Conservation (phyloP, 2,113 vertebrate species). For the Ictalurus furcatus region DNA sequence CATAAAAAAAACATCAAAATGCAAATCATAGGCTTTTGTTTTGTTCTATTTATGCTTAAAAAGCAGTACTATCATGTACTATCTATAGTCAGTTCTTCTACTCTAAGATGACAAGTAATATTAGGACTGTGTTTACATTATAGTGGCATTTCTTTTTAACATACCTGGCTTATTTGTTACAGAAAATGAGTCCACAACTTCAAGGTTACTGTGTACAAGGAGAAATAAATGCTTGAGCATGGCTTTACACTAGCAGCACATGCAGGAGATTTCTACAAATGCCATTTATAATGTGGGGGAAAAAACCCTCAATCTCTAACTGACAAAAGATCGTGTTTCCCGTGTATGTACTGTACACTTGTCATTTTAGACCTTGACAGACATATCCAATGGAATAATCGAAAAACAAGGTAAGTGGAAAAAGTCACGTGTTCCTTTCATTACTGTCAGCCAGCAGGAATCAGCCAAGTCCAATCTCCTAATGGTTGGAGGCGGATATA, state of each 20-base stretch:
- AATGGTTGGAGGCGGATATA: constrained; percentile 69
- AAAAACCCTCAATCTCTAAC: neutral
- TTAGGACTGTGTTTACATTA: neutral
- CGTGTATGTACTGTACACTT: neutral
- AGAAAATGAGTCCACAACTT: neutral
- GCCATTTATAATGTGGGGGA: neutral
- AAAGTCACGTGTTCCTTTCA: constrained; percentile 54
- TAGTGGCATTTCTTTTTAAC: neutral
- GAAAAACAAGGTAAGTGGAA: neutral
- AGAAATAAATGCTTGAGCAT: neutral
- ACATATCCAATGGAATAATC: constrained; percentile 28
- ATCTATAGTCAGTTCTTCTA: neutral
- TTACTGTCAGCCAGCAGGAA: constrained; percentile 64
- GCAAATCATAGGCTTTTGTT: neutral
- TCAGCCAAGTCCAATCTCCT: constrained; percentile 67
- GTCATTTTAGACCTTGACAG: constrained; percentile 29
- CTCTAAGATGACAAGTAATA: neutral
- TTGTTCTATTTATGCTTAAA: neutral
- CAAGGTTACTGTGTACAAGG: neutral
- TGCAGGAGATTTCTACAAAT: neutral
- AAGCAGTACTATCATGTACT: neutral
- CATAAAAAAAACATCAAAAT: constrained; percentile 52
- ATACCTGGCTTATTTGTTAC: neutral
- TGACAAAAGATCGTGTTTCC: neutral
- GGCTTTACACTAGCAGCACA: neutral